These are phyloP conservation scores for Trichonephila clavipes DNA, from an alignment of 1,140 invertebrate species.

Conservation along the genomic window DNA sequence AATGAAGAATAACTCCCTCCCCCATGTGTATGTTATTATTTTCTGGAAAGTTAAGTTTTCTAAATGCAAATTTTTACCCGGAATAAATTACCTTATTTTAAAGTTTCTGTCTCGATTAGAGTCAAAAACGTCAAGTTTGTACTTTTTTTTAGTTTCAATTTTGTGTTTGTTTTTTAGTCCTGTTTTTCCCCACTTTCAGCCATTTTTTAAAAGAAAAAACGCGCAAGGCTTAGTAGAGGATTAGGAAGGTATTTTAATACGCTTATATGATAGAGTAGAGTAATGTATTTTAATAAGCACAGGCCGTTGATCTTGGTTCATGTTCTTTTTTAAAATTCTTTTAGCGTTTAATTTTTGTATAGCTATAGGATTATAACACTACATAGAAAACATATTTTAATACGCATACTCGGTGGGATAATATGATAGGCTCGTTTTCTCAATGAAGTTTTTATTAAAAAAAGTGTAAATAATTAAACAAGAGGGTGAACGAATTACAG, in stretches of 20 bases:
- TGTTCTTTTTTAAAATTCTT: not conserved
- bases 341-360: not conserved
- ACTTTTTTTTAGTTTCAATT: not conserved
- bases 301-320: not conserved
- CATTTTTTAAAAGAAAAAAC: not conserved
- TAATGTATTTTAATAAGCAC: not conserved
- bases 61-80: slow-evolving; percentile 25
- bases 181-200: not conserved
- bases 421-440: not conserved
- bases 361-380: not conserved
- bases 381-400: not conserved
- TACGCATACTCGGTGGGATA: not conserved
- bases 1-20: not conserved
- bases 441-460: too few relatives aligned
- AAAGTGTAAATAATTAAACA: too few relatives aligned
- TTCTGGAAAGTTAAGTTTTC: slow-evolving; percentile 11
- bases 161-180: not conserved
- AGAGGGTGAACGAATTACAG: too few relatives aligned
- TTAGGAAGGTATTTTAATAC: not conserved
- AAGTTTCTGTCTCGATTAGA: slow-evolving; percentile 30
- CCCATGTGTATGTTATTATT: not conserved
- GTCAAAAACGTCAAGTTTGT: slow-evolving; percentile 5
- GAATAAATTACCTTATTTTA: slow-evolving; percentile 39
- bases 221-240: not conserved
- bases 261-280: not conserved